Percentiles rank a stretch among this genome's conserved stretches.
Evolutionary conservation across 2,888 invertebrate species (phyloP).

Genomic region (Pachycephus smyrnensis): DNA sequence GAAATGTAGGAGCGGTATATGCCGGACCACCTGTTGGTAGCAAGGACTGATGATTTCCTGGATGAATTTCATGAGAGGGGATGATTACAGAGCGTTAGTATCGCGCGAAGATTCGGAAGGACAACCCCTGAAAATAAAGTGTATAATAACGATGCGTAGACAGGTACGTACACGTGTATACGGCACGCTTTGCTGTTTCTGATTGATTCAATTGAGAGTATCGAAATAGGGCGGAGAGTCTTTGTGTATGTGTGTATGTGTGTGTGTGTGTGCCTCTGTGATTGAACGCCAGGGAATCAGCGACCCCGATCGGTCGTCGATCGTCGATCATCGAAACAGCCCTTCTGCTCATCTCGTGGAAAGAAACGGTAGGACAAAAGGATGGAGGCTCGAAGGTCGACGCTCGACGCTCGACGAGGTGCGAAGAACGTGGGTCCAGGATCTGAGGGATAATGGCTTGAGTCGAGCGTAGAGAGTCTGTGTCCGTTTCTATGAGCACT

Average conservation of each 20-base stretch:
- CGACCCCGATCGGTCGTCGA: neutral
- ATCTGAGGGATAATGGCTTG: conserved; percentile 39
- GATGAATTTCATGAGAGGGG: neutral
- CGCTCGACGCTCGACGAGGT: neutral
- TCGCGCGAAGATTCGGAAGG: conserved; percentile 38
- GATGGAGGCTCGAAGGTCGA: neutral
- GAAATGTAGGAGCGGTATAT: neutral
- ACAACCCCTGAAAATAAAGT: conserved; percentile 57
- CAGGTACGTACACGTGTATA: conserved; percentile 61
- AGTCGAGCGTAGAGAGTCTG: conserved; percentile 55
- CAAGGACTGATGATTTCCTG: neutral
- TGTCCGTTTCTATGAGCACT: conserved; percentile 51
- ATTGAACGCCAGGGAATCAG: neutral
- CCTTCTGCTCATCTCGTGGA: neutral
- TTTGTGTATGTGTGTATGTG: too few relatives aligned
- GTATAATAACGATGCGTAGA: conserved; percentile 62
- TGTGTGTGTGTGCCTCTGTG: too few relatives aligned
- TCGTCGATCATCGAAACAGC: neutral
- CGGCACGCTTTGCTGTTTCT: conserved; percentile 46
- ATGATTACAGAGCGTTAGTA: neutral
- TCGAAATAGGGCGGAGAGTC: conserved; percentile 10
- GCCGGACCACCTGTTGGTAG: neutral
- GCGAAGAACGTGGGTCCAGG: neutral
- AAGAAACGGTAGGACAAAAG: neutral
- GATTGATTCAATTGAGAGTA: conserved; percentile 7